Percentiles rank a stretch among this genome's conserved stretches.
phyloP scores from a whole-genome alignment of 2,797 vertebrate species.

The Myiothlypis chrysogaster region DNA sequence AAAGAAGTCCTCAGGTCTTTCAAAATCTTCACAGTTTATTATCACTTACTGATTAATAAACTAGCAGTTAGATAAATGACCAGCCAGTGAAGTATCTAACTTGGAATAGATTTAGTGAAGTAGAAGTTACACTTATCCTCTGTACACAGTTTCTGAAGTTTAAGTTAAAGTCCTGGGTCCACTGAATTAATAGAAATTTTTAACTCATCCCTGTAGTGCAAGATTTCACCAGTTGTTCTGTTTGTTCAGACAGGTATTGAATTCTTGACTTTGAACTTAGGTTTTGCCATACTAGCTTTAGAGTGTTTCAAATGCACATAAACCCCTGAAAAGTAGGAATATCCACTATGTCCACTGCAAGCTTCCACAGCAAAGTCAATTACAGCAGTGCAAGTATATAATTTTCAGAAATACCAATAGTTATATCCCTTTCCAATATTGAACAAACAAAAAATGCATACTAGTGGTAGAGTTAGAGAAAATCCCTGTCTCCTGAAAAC shows the following conservation, averaged over 20 bases:
- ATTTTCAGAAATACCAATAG: not conserved
- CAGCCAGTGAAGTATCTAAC: not conserved
- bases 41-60: not conserved
- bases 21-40: not conserved
- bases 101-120: not conserved
- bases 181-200: not conserved
- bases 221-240: not conserved
- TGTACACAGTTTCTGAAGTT: not conserved
- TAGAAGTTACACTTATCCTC: not conserved
- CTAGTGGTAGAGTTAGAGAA: not conserved
- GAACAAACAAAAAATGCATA: not conserved
- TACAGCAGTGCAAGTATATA: not conserved
- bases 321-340: not conserved
- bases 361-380: not conserved
- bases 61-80: not conserved
- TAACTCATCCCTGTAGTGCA: not conserved
- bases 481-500: not conserved
- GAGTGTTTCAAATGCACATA: not conserved
- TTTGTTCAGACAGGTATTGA: not conserved
- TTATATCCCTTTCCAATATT: not conserved
- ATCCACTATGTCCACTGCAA: not conserved
- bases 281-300: not conserved
- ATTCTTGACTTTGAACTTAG: not conserved
- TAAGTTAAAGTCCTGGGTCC: not conserved
- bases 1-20: not conserved